phyloP scores from a whole-genome alignment of 2,113 vertebrate species.

The Tichodroma muraria region DNA sequence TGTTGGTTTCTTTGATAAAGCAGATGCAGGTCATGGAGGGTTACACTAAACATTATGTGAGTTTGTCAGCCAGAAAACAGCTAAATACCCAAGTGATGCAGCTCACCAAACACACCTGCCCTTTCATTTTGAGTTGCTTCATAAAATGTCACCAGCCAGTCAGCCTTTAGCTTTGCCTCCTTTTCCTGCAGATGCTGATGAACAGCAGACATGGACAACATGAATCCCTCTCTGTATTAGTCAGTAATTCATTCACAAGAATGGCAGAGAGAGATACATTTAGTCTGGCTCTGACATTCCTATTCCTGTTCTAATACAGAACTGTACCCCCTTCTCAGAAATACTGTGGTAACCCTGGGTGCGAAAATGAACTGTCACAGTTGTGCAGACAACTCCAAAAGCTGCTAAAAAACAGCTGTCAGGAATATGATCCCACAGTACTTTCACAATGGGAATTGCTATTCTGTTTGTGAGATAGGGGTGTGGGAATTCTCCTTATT shows the following conservation, averaged over 20 bases:
- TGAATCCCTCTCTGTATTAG: background rate
- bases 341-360: background rate
- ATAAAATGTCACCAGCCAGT: background rate
- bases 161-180: background rate
- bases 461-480: background rate
- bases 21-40: background rate
- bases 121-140: background rate
- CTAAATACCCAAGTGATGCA: background rate
- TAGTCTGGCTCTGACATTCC: background rate
- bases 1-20: background rate
- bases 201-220: background rate
- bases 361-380: background rate
- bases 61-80: background rate
- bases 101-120: background rate
- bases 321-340: background rate
- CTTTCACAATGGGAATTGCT: background rate
- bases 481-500: constrained; percentile 4
- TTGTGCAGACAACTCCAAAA: background rate
- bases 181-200: background rate
- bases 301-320: background rate
- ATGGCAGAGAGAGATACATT: background rate
- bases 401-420: background rate
- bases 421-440: background rate
- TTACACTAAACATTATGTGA: background rate
- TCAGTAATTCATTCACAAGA: background rate